A percentile compares a stretch with the other conserved stretches of the same genome.
phyloP scores from a whole-genome alignment of 2,797 vertebrate genomes.

The Leucoraja ocellata region DNA sequence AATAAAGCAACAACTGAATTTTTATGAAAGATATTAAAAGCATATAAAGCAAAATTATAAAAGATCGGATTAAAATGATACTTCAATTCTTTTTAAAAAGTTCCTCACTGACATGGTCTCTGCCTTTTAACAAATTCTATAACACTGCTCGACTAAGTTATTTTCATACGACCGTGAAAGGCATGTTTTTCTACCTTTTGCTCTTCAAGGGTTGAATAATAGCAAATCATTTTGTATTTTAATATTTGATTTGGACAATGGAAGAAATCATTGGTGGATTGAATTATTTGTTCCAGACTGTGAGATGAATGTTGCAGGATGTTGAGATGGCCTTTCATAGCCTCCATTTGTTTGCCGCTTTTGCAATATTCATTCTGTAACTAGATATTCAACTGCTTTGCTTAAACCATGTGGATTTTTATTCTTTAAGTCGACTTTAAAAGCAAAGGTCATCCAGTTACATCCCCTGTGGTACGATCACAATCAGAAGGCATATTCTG shows the following conservation, averaged over 20 bases:
- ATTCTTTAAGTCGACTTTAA: neutral
- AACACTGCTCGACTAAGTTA: neutral
- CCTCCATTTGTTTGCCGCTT: neutral
- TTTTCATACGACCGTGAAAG: neutral
- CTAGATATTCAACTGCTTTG: neutral
- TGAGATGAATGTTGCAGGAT: slow-evolving; percentile 10
- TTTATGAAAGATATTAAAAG: neutral
- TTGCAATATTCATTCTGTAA: neutral
- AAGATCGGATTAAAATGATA: neutral
- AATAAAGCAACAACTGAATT: neutral
- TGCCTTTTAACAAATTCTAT: neutral
- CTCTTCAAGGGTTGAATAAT: neutral
- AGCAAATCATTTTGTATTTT: neutral
- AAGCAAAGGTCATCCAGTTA: neutral
- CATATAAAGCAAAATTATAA: neutral
- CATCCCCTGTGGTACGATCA: neutral
- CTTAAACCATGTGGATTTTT: neutral
- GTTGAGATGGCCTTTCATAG: neutral
- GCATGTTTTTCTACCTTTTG: neutral
- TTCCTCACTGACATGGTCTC: no score
- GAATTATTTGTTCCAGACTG: neutral
- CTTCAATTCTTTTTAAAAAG: neutral
- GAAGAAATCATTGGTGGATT: neutral
- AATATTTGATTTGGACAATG: neutral
- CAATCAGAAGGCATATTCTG: neutral